phyloP scores from a whole-genome alignment of 2,888 invertebrate genomes.

The Nemotelus pantherinus region DNA sequence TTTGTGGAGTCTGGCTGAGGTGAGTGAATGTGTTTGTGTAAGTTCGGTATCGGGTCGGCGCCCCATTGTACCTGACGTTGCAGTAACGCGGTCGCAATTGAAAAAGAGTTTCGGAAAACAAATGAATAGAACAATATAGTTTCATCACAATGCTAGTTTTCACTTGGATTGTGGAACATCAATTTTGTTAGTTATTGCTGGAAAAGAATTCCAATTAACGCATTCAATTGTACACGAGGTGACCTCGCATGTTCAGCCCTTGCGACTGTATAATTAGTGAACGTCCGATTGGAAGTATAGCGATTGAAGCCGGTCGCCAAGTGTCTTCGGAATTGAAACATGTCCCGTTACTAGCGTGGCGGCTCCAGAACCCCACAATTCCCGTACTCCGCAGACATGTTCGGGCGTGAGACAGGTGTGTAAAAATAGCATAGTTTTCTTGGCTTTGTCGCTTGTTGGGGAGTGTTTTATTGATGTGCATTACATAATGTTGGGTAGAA shows the following conservation, averaged over 20 bases:
- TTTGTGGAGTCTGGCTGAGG: neutral
- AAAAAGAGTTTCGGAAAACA: neutral
- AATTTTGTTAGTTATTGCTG: too few relatives aligned
- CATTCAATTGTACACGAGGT: too few relatives aligned
- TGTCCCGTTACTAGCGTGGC: neutral
- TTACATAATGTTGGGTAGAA: conserved; percentile 24
- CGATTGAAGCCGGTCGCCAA: neutral
- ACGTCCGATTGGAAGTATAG: neutral
- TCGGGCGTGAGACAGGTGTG: neutral
- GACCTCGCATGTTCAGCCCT: too few relatives aligned
- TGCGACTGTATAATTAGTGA: neutral
- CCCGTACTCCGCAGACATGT: neutral
- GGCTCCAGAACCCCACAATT: neutral
- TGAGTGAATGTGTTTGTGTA: conserved; percentile 12
- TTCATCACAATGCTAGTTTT: too few relatives aligned
- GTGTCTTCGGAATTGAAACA: conserved; percentile 8
- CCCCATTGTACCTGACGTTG: conserved; percentile 27
- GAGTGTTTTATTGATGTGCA: neutral
- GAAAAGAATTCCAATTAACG: too few relatives aligned
- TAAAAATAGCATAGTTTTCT: neutral
- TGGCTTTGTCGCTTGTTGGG: neutral
- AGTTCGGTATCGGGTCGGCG: conserved; percentile 20
- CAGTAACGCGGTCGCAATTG: conserved; percentile 2
- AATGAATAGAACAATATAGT: conserved; percentile 13
- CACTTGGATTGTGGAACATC: too few relatives aligned